Conservation (phyloP, 2,888 invertebrate genomes). For the Cheilosia soror region DNA sequence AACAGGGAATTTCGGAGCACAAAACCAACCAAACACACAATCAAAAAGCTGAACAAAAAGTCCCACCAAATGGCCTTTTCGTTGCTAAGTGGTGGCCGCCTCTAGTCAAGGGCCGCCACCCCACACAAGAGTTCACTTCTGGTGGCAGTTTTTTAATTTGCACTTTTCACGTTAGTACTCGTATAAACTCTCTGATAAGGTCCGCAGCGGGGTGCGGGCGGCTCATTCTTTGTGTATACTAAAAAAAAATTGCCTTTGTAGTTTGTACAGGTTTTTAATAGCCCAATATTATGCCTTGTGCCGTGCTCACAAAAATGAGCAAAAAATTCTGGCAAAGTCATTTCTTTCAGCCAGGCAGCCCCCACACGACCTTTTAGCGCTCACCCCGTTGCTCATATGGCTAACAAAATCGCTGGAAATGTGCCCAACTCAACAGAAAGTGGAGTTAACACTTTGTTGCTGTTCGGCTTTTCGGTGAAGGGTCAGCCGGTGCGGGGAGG, state of each 20-base stretch:
- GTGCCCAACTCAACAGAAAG: conserved; percentile 55
- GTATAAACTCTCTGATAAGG: conserved; percentile 29
- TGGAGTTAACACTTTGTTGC: conserved; percentile 60
- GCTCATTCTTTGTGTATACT: not conserved
- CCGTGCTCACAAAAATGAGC: conserved; percentile 23
- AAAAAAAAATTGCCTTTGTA: conserved; percentile 38
- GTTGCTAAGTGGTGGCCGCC: conserved; percentile 46
- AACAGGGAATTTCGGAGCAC: conserved; percentile 58
- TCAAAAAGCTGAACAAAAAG: conserved; percentile 31
- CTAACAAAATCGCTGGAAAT: conserved; percentile 29
- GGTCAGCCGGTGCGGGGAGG: not conserved
- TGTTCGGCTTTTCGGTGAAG: conserved; percentile 12
- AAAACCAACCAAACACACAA: conserved; percentile 28
- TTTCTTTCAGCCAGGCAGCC: conserved; percentile 11
- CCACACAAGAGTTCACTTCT: conserved; percentile 14
- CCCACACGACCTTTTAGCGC: conserved; percentile 45
- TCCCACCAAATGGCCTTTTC: conserved; percentile 54
- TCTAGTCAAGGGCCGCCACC: not conserved
- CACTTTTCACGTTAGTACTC: conserved; percentile 64
- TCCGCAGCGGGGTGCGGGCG: not conserved
- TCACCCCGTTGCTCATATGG: conserved; percentile 18
- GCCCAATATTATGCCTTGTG: conserved; percentile 21
- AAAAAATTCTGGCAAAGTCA: conserved; percentile 37
- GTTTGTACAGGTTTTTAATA: conserved; percentile 44
- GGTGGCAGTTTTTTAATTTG: conserved; percentile 67